These are phyloP conservation scores for Lasaia peninsularis DNA, from an alignment of 1,140 invertebrate species.

Conservation along the genomic window DNA sequence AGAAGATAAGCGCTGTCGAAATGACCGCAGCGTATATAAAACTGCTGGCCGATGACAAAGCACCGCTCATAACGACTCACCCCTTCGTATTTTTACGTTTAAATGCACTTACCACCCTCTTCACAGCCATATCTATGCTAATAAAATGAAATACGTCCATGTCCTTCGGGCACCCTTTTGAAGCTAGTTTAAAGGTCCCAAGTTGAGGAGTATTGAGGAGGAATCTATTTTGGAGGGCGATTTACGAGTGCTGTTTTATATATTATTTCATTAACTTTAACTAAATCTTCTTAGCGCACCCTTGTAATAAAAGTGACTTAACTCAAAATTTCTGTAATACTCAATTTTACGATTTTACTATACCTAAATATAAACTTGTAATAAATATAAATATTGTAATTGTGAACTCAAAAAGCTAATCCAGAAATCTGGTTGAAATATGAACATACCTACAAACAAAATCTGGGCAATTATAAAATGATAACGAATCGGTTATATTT, in stretches of 20 bases:
- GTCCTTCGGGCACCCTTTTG: slow-evolving; percentile 21
- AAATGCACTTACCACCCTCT: slow-evolving; percentile 43
- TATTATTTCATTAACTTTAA: background rate
- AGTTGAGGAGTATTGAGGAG: background rate
- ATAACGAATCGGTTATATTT: too few relatives aligned
- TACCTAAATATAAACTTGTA: too few relatives aligned
- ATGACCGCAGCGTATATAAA: slow-evolving; percentile 44
- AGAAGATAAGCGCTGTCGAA: slow-evolving; percentile 33
- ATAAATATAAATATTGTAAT: too few relatives aligned
- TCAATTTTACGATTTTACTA: too few relatives aligned
- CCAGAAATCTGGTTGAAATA: too few relatives aligned
- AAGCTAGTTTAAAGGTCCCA: slow-evolving; percentile 11
- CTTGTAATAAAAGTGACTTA: too few relatives aligned
- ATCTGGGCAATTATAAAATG: too few relatives aligned
- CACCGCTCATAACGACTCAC: slow-evolving; percentile 37
- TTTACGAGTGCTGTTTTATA: background rate
- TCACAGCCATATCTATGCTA: slow-evolving; percentile 32
- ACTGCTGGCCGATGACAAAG: slow-evolving; percentile 47
- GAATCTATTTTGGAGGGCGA: background rate
- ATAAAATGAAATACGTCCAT: slow-evolving; percentile 32
- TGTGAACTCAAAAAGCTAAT: too few relatives aligned
- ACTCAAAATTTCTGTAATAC: too few relatives aligned
- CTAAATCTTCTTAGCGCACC: too few relatives aligned
- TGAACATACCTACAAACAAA: too few relatives aligned
- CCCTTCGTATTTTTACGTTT: slow-evolving; percentile 50